Evolutionary conservation across 2,888 invertebrate species (phyloP).

Genomic region (Abrostola tripartita): DNA sequence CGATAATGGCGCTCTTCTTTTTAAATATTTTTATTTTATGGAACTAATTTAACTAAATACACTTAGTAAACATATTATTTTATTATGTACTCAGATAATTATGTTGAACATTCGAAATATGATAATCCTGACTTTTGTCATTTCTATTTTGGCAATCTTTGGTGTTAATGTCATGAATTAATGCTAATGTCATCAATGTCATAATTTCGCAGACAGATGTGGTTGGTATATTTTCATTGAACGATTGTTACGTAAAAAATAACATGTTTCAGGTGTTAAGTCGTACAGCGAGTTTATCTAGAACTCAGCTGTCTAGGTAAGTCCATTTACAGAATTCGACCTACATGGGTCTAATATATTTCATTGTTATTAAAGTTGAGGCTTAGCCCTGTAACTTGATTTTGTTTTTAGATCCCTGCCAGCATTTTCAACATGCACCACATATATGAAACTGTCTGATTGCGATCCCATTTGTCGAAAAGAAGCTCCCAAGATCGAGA

Average conservation of each 20-base stretch:
- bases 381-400: neutral
- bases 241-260: conserved; percentile 63
- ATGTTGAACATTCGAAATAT: no score
- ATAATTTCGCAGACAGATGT: neutral
- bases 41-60: no score
- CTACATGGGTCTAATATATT: no score
- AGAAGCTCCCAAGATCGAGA: conserved; percentile 86
- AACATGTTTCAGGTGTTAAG: conserved; percentile 76
- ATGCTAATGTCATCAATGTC: neutral
- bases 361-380: no score
- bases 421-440: conserved; percentile 69
- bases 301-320: conserved; percentile 71
- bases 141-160: neutral
- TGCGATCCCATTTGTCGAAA: conserved; percentile 68
- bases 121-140: no score
- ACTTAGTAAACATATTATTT: no score
- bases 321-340: conserved; percentile 14
- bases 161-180: neutral
- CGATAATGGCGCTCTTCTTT: no score
- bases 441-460: conserved; percentile 42
- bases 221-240: conserved; percentile 28
- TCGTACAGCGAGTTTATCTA: conserved; percentile 66
- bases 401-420: conserved; percentile 72
- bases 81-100: no score
- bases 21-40: no score